phyloP scores from a whole-genome alignment of 2,888 invertebrate species.

The Cheilosia vulpina region DNA sequence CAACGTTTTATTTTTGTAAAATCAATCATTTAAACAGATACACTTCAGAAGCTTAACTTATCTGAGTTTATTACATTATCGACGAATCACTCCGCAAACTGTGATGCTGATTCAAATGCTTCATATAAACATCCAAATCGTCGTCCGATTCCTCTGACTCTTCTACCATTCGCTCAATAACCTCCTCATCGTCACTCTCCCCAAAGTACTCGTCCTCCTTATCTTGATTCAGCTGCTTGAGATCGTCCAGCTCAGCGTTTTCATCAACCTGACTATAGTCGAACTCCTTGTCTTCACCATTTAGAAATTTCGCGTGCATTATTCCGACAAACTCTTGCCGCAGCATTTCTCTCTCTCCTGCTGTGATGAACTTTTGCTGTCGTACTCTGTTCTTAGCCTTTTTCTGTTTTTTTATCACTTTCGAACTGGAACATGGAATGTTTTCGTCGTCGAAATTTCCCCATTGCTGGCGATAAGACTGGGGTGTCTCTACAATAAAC shows the following conservation, averaged over 20 bases:
- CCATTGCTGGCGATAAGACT: conserved; percentile 83
- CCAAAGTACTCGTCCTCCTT: conserved; percentile 97
- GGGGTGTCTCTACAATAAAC: conserved; percentile 80
- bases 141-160: conserved; percentile 84
- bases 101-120: conserved; percentile 83
- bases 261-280: conserved; percentile 93
- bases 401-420: conserved; percentile 46
- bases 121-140: conserved; percentile 90
- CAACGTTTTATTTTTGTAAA: too few species aligned
- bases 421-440: conserved; percentile 78
- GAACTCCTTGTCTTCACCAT: conserved; percentile 92
- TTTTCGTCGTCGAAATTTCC: conserved; percentile 85
- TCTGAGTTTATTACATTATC: conserved; percentile 10
- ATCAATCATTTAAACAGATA: background rate
- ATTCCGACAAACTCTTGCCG: conserved; percentile 92
- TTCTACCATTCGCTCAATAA: conserved; percentile 78
- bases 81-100: conserved; percentile 77
- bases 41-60: background rate
- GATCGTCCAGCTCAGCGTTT: conserved; percentile 91
- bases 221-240: conserved; percentile 90
- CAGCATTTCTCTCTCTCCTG: conserved; percentile 87
- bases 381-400: conserved; percentile 51
- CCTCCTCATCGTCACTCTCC: conserved; percentile 88
- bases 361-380: conserved; percentile 83
- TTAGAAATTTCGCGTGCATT: conserved; percentile 93